Percentiles rank a stretch among this genome's conserved stretches.
These are phyloP conservation scores for Aphyosemion australe DNA, from an alignment of 2,113 vertebrate genomes.

Conservation along the genomic window DNA sequence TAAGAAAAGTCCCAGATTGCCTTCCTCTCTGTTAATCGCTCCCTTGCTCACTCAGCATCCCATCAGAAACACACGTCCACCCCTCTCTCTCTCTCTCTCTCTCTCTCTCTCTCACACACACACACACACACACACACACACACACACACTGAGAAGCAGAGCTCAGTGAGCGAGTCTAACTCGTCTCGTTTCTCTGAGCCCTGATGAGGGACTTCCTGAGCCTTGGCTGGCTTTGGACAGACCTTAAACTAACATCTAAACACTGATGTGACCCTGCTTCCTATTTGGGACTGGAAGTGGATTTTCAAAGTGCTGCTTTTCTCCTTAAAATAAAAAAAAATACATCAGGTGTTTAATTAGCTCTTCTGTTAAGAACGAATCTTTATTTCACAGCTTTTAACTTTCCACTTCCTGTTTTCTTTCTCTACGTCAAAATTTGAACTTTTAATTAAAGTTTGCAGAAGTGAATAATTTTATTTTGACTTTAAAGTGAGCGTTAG, in stretches of 20 bases:
- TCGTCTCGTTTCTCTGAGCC: conserved; percentile 36
- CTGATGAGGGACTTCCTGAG: conserved; percentile 37
- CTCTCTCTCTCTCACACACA: not conserved
- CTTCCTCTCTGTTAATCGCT: conserved; percentile 47
- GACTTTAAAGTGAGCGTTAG: too few relatives aligned
- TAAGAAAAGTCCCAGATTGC: conserved; percentile 40
- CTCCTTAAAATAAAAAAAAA: not conserved
- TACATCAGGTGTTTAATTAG: not conserved
- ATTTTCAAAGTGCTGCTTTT: not conserved
- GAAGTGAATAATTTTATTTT: too few relatives aligned
- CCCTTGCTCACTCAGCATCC: conserved; percentile 59
- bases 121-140: conserved; percentile 11
- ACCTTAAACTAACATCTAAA: too few relatives aligned
- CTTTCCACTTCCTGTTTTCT: too few relatives aligned
- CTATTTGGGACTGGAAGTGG: too few relatives aligned
- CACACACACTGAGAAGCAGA: conserved; percentile 19
- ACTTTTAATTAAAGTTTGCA: too few relatives aligned
- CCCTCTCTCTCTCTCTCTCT: not conserved
- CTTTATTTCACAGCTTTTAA: too few relatives aligned
- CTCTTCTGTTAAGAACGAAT: not conserved
- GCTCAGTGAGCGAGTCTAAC: conserved; percentile 47
- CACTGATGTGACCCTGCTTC: too few relatives aligned
- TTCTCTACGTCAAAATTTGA: too few relatives aligned
- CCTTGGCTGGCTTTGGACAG: not conserved
- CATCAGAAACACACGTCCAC: conserved; percentile 31